Evolutionary conservation across 2,797 vertebrate species (phyloP), one percentile per base, ranked within the genome.

Genomic region (Eulemur coronatus): DNA sequence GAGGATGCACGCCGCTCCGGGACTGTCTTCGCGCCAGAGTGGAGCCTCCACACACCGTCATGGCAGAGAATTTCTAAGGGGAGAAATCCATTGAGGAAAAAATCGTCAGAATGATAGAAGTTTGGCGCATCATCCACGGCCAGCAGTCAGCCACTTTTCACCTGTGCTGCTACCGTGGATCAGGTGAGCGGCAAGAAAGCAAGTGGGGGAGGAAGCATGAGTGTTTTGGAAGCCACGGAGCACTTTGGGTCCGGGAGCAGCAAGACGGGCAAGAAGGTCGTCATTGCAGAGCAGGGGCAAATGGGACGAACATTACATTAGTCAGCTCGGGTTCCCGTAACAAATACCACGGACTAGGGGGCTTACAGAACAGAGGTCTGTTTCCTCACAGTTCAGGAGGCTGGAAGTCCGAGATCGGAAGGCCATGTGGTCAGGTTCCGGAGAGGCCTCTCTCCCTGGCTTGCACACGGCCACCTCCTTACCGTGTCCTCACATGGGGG

Each of bases 141-240:
- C 20, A 24, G 28, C 4, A 13, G 33, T 38, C 50, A 28, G 30
- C 11, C 7, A 2, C 52, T 63, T 82, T 48, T n/a, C 24, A 22
- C 14, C 57, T 46, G 12, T 2, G 43, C 38, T 0, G 17, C 26
- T 79, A 13, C 41, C 4, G 20, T 0, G 6, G 1, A 12, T 35
- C 15, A 38, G 4, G 5, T 30, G 12, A 26, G 48, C 3, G 35
- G 35, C 48, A 57, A 57, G 55, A 24, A 18, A 79, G 46, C 38
- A 38, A 65, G 48, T 17, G 7, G 3, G 0, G 26, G 50, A 30
- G 26, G 10, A 0, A 50, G 22, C 33, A 0, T 8, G 13, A 33
- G 30, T 12, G 2, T 43, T 8, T 5, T 5, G 0, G 24, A 76
- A 69, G 33, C 13, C 33, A 20, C 11, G 17, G 55, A 78, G 28